A percentile compares a stretch with the other conserved stretches of the same genome.
Evolutionary conservation across 1,140 invertebrate genomes (phyloP).

Genomic region (Drosophila watanabei): DNA sequence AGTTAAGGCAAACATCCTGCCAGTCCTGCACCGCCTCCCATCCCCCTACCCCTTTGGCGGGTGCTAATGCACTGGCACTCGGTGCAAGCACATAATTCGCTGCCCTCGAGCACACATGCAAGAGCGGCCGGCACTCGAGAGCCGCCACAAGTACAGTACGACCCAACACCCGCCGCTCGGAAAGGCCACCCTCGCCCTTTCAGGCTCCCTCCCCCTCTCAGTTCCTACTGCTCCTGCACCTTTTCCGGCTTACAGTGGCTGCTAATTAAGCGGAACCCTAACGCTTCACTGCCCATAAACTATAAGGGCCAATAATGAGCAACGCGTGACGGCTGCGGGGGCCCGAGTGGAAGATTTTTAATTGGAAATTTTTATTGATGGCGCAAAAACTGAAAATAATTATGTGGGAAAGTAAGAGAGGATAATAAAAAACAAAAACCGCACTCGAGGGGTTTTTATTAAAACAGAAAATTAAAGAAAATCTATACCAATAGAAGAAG

Average conservation of each 20-base stretch:
- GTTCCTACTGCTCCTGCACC: not conserved
- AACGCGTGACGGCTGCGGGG: not conserved
- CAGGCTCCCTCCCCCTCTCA: not conserved
- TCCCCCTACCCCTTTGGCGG: constrained; percentile 32
- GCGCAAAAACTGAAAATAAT: constrained; percentile 18
- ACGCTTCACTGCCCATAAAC: constrained; percentile 48
- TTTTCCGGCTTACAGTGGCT: constrained; percentile 53
- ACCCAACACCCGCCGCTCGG: constrained; percentile 28
- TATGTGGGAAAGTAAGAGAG: constrained; percentile 1
- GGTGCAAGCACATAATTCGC: constrained; percentile 80
- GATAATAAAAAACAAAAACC: not conserved
- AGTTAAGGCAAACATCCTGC: constrained; percentile 77
- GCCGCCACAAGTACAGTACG: constrained; percentile 48
- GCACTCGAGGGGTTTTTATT: constrained; percentile 1
- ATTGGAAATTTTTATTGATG: constrained; percentile 40
- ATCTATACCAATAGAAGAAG: not conserved
- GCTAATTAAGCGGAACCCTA: constrained; percentile 41
- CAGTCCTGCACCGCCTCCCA: constrained; percentile 13
- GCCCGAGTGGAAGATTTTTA: constrained; percentile 24
- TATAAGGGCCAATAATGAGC: constrained; percentile 40
- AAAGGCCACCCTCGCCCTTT: constrained; percentile 2
- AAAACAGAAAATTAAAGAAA: not conserved
- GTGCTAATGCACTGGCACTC: constrained; percentile 83
- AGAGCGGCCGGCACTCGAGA: constrained; percentile 63
- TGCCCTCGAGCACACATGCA: constrained; percentile 67